Conservation (phyloP, 1,140 invertebrate species). For the Drosophila ogumai region DNA sequence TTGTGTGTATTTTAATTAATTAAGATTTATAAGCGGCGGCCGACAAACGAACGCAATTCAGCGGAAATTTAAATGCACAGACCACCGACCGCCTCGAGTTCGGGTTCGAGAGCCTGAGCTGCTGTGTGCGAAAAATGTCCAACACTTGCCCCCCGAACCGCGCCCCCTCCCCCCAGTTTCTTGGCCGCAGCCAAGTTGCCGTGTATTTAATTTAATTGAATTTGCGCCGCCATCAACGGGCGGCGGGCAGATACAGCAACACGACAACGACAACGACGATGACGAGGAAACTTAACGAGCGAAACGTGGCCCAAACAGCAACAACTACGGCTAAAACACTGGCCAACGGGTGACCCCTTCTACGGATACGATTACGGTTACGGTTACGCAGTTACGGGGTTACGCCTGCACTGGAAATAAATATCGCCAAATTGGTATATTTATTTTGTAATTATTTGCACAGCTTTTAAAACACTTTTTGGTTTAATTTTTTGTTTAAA, state of each 20-base stretch:
- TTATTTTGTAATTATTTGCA: no score
- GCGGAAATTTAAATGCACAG: slow-evolving; percentile 80
- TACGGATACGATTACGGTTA: slow-evolving; percentile 44
- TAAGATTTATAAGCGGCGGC: slow-evolving; percentile 77
- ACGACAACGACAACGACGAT: slow-evolving; percentile 8
- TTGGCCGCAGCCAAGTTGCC: slow-evolving; percentile 45
- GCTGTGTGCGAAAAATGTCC: slow-evolving; percentile 71
- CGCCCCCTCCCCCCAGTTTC: no score
- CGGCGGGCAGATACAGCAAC: slow-evolving; percentile 35
- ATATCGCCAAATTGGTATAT: no score
- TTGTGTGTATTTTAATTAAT: slow-evolving; percentile 80
- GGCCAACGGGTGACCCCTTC: slow-evolving; percentile 45
- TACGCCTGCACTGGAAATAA: neutral
- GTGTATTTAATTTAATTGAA: slow-evolving; percentile 83
- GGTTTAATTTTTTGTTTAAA: no score
- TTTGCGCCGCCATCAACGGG: slow-evolving; percentile 66
- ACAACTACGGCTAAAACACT: slow-evolving; percentile 39
- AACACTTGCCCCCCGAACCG: slow-evolving; percentile 13
- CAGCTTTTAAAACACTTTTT: no score
- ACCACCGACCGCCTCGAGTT: slow-evolving; percentile 20
- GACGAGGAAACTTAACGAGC: slow-evolving; percentile 25
- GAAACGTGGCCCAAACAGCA: slow-evolving; percentile 33
- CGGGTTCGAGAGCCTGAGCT: slow-evolving; percentile 7
- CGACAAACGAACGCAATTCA: slow-evolving; percentile 62
- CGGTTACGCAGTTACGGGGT: slow-evolving; percentile 29